Evolutionary conservation across 2,888 invertebrate genomes (phyloP).

Genomic region (Leptarthrus brevirostris): DNA sequence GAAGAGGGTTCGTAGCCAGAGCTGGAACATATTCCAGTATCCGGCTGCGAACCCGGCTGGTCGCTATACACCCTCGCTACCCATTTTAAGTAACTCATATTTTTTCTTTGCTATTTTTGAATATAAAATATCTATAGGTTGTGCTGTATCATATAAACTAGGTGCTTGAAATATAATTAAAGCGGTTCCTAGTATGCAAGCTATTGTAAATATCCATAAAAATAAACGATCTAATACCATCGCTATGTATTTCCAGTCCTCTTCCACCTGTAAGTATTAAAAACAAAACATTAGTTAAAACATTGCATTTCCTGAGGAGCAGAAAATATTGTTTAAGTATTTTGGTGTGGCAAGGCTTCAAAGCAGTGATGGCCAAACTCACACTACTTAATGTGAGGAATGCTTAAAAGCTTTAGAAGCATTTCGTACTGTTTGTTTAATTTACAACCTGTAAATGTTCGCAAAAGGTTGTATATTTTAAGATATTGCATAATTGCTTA

Average conservation of each 20-base stretch:
- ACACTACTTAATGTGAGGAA: too few relatives aligned
- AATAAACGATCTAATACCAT: slow-evolving; percentile 96
- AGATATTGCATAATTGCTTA: too few relatives aligned
- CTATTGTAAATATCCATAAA: slow-evolving; percentile 93
- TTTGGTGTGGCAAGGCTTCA: too few relatives aligned
- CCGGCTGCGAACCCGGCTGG: slow-evolving; percentile 69
- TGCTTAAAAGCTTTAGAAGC: too few relatives aligned
- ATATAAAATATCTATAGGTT: slow-evolving; percentile 89
- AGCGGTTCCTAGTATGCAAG: slow-evolving; percentile 90
- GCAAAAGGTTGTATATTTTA: too few relatives aligned
- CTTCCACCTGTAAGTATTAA: slow-evolving; percentile 79
- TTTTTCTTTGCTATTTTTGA: slow-evolving; percentile 93
- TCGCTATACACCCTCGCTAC: slow-evolving; percentile 71
- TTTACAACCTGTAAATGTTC: too few relatives aligned
- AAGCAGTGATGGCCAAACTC: too few relatives aligned
- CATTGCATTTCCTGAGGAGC: too few relatives aligned
- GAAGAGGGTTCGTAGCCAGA: slow-evolving; percentile 76
- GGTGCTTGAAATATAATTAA: slow-evolving; percentile 91
- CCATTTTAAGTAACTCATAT: slow-evolving; percentile 88
- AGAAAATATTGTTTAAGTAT: too few relatives aligned
- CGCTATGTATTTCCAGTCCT: slow-evolving; percentile 98
- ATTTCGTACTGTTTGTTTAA: too few relatives aligned
- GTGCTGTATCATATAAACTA: slow-evolving; percentile 89
- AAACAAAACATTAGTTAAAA: neutral
- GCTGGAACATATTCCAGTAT: slow-evolving; percentile 77